Evolutionary conservation across 2,888 invertebrate genomes (phyloP).

Genomic region (Sisyra terminalis): DNA sequence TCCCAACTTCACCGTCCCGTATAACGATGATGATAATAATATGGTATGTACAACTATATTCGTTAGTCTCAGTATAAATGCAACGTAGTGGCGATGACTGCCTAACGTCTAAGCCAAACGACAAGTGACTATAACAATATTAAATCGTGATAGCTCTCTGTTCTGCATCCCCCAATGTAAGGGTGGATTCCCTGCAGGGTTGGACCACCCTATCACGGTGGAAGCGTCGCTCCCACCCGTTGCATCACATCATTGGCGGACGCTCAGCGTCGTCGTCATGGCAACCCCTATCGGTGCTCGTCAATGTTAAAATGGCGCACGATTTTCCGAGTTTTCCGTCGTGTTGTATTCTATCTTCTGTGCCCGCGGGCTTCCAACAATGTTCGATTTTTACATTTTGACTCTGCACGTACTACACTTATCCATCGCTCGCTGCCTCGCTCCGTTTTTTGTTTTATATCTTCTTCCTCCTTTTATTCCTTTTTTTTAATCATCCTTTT

Average conservation of each 20-base stretch:
- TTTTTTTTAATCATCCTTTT: not conserved
- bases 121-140: constrained; percentile 32
- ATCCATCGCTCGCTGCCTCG: not conserved
- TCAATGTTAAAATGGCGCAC: constrained; percentile 23
- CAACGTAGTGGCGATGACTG: constrained; percentile 19
- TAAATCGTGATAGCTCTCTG: constrained; percentile 30
- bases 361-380: constrained; percentile 16
- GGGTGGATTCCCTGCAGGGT: constrained; percentile 27
- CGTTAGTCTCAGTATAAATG: not conserved
- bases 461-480: not conserved
- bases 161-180: constrained; percentile 19
- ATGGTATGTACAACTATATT: not conserved
- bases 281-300: constrained; percentile 26
- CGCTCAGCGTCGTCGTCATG: constrained; percentile 23
- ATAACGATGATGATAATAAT: not conserved
- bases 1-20: not conserved
- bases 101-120: constrained; percentile 31
- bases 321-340: not conserved
- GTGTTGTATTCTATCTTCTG: not conserved
- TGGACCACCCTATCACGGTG: constrained; percentile 18
- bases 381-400: constrained; percentile 30
- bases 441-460: constrained; percentile 3
- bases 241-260: constrained; percentile 19
- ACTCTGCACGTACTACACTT: constrained; percentile 11
- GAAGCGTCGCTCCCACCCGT: constrained; percentile 9